Conservation (phyloP, 2,888 invertebrate genomes). For the Tenthredo notha region DNA sequence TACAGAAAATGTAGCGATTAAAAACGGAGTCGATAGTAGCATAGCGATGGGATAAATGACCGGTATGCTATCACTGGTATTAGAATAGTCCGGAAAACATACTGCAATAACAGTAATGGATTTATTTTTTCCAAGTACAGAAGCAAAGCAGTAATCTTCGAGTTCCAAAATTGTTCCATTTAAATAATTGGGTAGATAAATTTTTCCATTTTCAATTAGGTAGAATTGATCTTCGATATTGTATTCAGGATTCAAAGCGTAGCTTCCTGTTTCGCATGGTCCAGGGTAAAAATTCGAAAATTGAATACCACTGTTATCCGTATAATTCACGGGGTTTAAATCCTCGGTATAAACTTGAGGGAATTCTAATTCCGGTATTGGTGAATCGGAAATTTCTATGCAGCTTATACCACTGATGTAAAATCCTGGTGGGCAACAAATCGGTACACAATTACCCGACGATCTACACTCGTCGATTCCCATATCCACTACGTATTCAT, state of each 20-base stretch:
- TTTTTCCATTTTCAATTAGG: conserved; percentile 65
- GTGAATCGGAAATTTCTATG: conserved; percentile 49
- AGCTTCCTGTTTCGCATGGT: conserved; percentile 63
- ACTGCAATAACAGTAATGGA: conserved; percentile 58
- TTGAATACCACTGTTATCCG: conserved; percentile 18
- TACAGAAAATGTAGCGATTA: conserved; percentile 69
- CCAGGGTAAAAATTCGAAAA: conserved; percentile 60
- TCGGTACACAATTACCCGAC: conserved; percentile 56
- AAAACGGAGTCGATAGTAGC: conserved; percentile 67
- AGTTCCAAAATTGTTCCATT: conserved; percentile 43
- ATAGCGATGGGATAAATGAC: conserved; percentile 55
- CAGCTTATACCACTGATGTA: conserved; percentile 58
- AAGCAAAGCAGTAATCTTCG: conserved; percentile 65
- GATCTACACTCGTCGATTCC: conserved; percentile 7
- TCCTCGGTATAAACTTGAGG: conserved; percentile 58
- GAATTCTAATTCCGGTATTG: conserved; percentile 54
- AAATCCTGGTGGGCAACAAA: conserved; percentile 65
- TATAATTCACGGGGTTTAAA: conserved; percentile 57
- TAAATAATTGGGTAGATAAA: conserved; percentile 58
- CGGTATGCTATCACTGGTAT: not conserved
- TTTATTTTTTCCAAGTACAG: conserved; percentile 54
- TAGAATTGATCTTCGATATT: conserved; percentile 62
- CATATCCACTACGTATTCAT: not conserved
- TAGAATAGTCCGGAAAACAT: conserved; percentile 58
- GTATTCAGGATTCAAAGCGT: conserved; percentile 57